Conservation (phyloP, 2,797 vertebrate species). For the Triplophysa yarkandensis region DNA sequence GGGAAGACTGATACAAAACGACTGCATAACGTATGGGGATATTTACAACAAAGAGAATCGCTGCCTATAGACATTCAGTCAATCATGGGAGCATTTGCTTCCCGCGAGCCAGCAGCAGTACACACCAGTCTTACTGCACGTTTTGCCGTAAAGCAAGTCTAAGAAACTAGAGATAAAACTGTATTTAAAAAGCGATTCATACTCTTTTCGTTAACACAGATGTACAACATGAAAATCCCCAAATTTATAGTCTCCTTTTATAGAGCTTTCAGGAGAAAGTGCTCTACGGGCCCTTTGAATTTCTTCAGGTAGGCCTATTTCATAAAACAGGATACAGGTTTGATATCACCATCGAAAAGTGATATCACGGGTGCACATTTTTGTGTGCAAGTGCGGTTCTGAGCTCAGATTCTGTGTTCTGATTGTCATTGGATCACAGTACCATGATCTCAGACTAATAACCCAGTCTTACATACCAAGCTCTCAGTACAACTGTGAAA, state of each 20-base stretch:
- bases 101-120: constrained; percentile 60
- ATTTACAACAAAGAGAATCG: constrained; percentile 70
- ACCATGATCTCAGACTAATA: constrained; percentile 49
- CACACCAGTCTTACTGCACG: constrained; percentile 76
- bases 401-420: constrained; percentile 52
- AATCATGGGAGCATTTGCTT: constrained; percentile 68
- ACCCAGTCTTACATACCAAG: constrained; percentile 40
- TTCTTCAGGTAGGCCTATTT: constrained; percentile 8
- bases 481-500: constrained; percentile 35
- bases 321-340: constrained; percentile 18
- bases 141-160: constrained; percentile 69
- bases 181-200: constrained; percentile 51
- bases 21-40: constrained; percentile 76
- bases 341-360: constrained; percentile 36
- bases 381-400: constrained; percentile 41
- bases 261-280: constrained; percentile 51
- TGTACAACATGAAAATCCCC: constrained; percentile 24
- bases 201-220: constrained; percentile 35
- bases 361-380: constrained; percentile 44
- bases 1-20: constrained; percentile 93
- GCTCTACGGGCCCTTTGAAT: constrained; percentile 42
- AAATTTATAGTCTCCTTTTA: constrained; percentile 59
- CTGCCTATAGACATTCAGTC: constrained; percentile 73
- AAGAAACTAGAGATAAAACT: constrained; percentile 51
- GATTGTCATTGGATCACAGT: constrained; percentile 51